phyloP scores from a whole-genome alignment of 2,113 vertebrate genomes.

The Micromys minutus region DNA sequence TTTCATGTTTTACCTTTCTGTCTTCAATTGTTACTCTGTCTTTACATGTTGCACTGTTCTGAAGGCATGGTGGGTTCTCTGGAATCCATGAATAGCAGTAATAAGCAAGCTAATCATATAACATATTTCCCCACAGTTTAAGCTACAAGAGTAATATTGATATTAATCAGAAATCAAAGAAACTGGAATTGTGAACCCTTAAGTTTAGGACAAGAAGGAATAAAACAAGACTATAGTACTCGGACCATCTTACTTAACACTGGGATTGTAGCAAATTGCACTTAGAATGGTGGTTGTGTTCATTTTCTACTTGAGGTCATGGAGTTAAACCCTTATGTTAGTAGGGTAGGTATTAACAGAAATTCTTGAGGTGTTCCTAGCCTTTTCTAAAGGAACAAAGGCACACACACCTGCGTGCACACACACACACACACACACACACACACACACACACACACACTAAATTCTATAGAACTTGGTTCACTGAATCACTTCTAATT shows the following conservation, averaged over 20 bases:
- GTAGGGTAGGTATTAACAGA: neutral
- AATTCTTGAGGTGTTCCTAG: constrained; percentile 29
- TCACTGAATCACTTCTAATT: neutral
- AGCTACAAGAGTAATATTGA: constrained; percentile 35
- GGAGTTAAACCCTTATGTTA: neutral
- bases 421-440: neutral
- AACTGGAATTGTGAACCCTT: constrained; percentile 27
- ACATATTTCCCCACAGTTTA: constrained; percentile 20
- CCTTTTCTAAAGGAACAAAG: neutral
- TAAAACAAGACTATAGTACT: neutral
- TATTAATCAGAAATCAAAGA: constrained; percentile 55
- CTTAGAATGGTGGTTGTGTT: neutral
- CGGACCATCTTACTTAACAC: constrained; percentile 19
- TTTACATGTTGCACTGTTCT: neutral
- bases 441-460: neutral
- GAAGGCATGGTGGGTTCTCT: neutral
- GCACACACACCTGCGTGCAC: neutral
- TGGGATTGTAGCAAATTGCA: neutral
- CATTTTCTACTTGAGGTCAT: neutral
- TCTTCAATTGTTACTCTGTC: neutral
- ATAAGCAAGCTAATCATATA: constrained; percentile 50
- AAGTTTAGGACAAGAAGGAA: constrained; percentile 32
- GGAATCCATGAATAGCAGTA: constrained; percentile 38
- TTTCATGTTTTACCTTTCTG: constrained; percentile 49
- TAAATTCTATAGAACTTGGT: neutral